phyloP scores from a whole-genome alignment of 1,140 invertebrate genomes.

The Carposina sasakii region DNA sequence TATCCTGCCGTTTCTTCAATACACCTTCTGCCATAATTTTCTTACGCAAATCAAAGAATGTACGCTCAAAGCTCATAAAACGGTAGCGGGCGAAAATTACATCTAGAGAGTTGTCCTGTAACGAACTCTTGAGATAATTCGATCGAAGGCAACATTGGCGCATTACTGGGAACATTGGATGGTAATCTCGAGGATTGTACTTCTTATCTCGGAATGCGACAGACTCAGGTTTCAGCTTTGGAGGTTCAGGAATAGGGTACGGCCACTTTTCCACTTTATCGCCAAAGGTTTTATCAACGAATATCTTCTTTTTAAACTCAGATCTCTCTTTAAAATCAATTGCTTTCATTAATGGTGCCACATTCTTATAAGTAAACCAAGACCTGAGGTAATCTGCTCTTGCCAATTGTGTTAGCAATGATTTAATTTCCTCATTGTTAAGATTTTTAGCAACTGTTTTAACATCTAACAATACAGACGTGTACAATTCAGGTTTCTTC shows the following conservation, averaged over 20 bases:
- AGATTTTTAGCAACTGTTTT: slow-evolving; percentile 31
- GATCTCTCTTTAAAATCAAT: slow-evolving; percentile 29
- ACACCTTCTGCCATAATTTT: slow-evolving; percentile 29
- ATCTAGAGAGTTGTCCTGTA: slow-evolving; percentile 1
- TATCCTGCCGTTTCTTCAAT: slow-evolving; percentile 38
- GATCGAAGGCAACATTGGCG: too few species aligned
- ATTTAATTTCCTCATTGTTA: slow-evolving; percentile 30
- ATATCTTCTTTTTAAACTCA: slow-evolving; percentile 35
- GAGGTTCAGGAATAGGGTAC: slow-evolving; percentile 11
- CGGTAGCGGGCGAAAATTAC: slow-evolving; percentile 36
- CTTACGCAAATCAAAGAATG: slow-evolving; percentile 37
- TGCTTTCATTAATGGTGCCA: slow-evolving; percentile 43
- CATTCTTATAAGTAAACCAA: slow-evolving; percentile 37
- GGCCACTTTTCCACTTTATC: slow-evolving; percentile 24
- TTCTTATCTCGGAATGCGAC: slow-evolving; percentile 11
- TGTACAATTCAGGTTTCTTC: slow-evolving; percentile 38
- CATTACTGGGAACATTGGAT: background rate
- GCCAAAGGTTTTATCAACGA: slow-evolving; percentile 37
- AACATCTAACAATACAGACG: slow-evolving; percentile 29
- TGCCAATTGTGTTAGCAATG: slow-evolving; percentile 31
- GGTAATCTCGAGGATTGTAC: slow-evolving; percentile 10
- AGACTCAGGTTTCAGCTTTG: background rate
- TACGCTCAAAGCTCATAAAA: slow-evolving; percentile 34
- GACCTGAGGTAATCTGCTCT: slow-evolving; percentile 30
- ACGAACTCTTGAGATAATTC: too few species aligned